Evolutionary conservation across 2,888 invertebrate genomes (phyloP), one percentile per base, ranked within the genome.

Genomic region (Papilio elwesi): DNA sequence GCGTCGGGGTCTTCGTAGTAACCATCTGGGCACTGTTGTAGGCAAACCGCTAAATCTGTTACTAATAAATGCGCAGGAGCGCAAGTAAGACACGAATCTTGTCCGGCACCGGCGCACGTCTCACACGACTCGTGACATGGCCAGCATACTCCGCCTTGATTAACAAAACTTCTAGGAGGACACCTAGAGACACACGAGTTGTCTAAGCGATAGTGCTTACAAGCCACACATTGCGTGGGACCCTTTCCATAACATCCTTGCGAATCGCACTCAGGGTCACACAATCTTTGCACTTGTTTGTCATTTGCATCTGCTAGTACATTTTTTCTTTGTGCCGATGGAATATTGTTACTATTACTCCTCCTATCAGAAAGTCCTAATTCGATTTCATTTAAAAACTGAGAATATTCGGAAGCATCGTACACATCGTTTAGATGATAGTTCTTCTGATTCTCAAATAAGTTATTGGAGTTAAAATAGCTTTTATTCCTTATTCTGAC

Each of bases 101-200:
- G 97, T 11, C 97, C 97, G 9, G 97, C 96, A 11, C 98, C 98
- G 12, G 97, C 97, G 85, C 98, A 98, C 16, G 97, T 97, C 85
- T 97, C 96, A 83, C 98, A 98, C 0, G 97, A 97, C 82, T 97
- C 97, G 84, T 98, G 97, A 79, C 98, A 98, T 0, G 97, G 97
- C 95, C 97, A 96, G 83, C 98, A 98, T 36, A 96, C 95, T 16
- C 96, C 97, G 55, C 96, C 96, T 80, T 96, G 96, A 84, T 97
- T 97, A 5, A 97, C 96, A 82, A 97, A 98, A 83, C 97, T 97
- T 78, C 97, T 94, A 10, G 97, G 97, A 5, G 97, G 97, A 85
- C 98, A 98, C 76, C 96, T 95, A 76, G 96, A 96, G 3, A 97
- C 97, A 86, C 98, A 98, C 26, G 97, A 96, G 85, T 97, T 97